Base-by-base conservation (phyloP, 37 sponge, comb jelly and placozoan species). In the Diacarnus erythraeanus region DNA sequence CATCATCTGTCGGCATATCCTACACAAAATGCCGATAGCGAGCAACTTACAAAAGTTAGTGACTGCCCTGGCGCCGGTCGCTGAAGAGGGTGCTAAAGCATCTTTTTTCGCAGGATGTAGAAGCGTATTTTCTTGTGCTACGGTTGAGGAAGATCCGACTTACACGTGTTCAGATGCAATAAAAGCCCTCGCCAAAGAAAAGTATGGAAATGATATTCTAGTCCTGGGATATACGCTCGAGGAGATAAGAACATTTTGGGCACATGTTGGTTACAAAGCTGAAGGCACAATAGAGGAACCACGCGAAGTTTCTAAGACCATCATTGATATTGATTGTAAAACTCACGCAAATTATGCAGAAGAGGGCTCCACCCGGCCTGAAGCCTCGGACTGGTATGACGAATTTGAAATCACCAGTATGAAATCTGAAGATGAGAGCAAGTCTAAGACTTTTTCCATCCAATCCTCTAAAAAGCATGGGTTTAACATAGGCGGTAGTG, bases 331-430 rank as follows among this genome's bases (percentile, higher is more conserved):
- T 30, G 64, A 63, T 25, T 63, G 18, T 27, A 63, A 63, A 27
- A 30, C 18, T 30, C 64, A 63, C 30, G 64, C 18, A 30, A 63
- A 63, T 63, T 63, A 63, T 63, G 64, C 64, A 9, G 30, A 27
- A 9, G 51, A 47, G 12, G 6, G 10, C 6, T 12, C 6, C 51
- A 15, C 4, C 64, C 8, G 20, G 18, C n/a, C 8, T 6, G 18
- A 15, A 15, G 18, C 64, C 8, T 9, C 8, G 30, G 64, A 63
- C 30, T 63, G 64, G 64, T 63, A 63, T 27, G 64, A 63, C 18
- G 64, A 63, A 25, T 63, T 63, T 63, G 64, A 20, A 20, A 63
- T 63, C 20, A 63, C 64, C 64, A 63, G 64, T 15, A 63, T 23
- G 30, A 27, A 27, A 63, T 12, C n/a, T 20, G 6, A 9, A 15